Conservation (phyloP, 1,140 invertebrate species). For the Charaxes varanes region DNA sequence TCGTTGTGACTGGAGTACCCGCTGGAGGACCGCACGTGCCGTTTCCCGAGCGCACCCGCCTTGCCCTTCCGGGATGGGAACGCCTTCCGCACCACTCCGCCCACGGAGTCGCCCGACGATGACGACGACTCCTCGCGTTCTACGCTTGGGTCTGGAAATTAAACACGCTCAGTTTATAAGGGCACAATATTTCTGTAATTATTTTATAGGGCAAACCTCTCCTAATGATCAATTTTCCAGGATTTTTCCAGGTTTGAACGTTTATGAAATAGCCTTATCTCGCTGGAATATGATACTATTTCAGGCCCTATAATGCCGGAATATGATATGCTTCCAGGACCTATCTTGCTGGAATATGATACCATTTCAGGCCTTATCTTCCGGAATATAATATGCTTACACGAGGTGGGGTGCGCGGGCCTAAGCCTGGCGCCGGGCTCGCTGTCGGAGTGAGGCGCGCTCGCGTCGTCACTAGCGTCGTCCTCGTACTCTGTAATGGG, state of each 20-base stretch:
- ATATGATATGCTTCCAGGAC: too few species aligned
- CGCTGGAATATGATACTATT: too few species aligned
- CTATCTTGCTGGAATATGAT: too few species aligned
- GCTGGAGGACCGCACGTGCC: conserved; percentile 82
- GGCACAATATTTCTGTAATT: too few species aligned
- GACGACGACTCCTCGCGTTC: conserved; percentile 81
- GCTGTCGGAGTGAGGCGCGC: conserved; percentile 84
- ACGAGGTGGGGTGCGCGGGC: conserved; percentile 73
- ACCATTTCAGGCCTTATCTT: too few species aligned
- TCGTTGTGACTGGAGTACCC: conserved; percentile 87
- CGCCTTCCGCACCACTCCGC: conserved; percentile 78
- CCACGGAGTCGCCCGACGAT: conserved; percentile 81
- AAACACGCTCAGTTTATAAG: background rate
- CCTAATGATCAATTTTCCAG: too few species aligned
- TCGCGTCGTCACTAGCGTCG: conserved; percentile 81
- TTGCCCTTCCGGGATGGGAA: conserved; percentile 80
- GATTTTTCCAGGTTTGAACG: too few species aligned
- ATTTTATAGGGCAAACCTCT: too few species aligned
- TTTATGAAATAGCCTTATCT: too few species aligned
- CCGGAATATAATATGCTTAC: conserved; percentile 25
- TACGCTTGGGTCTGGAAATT: conserved; percentile 60
- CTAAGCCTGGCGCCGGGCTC: conserved; percentile 73
- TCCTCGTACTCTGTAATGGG: conserved; percentile 92
- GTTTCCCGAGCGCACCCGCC: conserved; percentile 73
- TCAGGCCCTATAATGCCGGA: too few species aligned